phyloP scores from a whole-genome alignment of 2,113 vertebrate species.

The Chaetorhynchus papuensis region DNA sequence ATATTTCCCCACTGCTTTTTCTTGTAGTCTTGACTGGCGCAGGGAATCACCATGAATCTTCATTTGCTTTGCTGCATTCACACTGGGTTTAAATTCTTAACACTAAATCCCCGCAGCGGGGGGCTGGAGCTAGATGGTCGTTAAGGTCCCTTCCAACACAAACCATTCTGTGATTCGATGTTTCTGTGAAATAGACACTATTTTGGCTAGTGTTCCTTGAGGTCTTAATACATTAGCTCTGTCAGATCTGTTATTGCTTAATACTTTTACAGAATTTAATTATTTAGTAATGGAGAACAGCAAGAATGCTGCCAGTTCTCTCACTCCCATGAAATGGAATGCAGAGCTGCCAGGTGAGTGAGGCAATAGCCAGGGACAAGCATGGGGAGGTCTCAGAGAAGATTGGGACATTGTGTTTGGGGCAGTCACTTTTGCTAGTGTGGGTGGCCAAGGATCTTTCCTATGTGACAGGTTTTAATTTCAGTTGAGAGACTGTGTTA shows the following conservation, averaged over 20 bases:
- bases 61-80: not conserved
- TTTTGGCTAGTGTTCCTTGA: not conserved
- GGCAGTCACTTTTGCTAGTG: not conserved
- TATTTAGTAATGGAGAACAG: not conserved
- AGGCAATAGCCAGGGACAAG: not conserved
- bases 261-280: not conserved
- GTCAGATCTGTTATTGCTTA: not conserved
- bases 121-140: not conserved
- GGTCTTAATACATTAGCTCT: not conserved
- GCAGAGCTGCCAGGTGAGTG: not conserved
- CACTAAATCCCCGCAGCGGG: not conserved
- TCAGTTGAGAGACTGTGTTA: not conserved
- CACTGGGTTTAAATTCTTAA: not conserved
- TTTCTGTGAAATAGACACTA: not conserved
- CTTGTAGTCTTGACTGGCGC: not conserved
- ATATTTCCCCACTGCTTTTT: not conserved
- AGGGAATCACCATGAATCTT: not conserved
- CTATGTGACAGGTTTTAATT: not conserved
- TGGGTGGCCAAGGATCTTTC: not conserved
- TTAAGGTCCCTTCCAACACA: not conserved
- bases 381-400: not conserved
- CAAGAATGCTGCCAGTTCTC: not conserved
- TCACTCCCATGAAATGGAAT: not conserved
- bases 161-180: not conserved
- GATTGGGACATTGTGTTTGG: not conserved